Evolutionary conservation across 2,888 invertebrate genomes (phyloP).

Genomic region (Orthosia gracilis): DNA sequence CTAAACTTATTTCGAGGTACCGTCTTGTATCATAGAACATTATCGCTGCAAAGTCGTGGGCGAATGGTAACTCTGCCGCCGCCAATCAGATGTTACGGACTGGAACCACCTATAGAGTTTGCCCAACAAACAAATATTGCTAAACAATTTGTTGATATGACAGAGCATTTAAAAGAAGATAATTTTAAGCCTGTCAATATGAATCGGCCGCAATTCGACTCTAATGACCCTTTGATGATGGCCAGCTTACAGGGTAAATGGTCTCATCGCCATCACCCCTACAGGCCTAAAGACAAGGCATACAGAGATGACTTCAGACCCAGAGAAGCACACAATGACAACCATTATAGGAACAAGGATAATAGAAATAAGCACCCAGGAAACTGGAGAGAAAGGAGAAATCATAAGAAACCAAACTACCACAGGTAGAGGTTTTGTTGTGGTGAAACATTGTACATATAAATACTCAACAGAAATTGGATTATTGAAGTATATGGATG

Average conservation of each 20-base stretch:
- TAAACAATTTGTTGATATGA: constrained; percentile 85
- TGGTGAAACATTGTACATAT: neutral
- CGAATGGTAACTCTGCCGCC: constrained; percentile 79
- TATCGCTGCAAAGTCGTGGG: constrained; percentile 87
- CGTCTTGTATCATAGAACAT: constrained; percentile 91
- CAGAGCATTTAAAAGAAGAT: constrained; percentile 78
- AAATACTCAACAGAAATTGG: neutral
- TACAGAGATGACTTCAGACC: constrained; percentile 76
- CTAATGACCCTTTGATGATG: constrained; percentile 79
- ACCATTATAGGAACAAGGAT: constrained; percentile 66
- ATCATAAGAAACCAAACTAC: constrained; percentile 77
- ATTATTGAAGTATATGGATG: neutral
- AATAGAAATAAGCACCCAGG: constrained; percentile 71
- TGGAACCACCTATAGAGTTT: constrained; percentile 79
- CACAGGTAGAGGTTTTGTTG: constrained; percentile 66
- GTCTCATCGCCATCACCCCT: constrained; percentile 87
- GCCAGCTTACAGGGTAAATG: constrained; percentile 90
- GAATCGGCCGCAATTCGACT: constrained; percentile 71
- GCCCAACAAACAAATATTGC: constrained; percentile 73
- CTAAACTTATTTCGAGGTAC: constrained; percentile 94
- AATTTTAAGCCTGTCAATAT: constrained; percentile 69
- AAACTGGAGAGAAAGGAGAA: constrained; percentile 80
- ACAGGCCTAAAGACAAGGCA: constrained; percentile 77
- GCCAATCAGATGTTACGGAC: constrained; percentile 82
- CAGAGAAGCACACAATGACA: constrained; percentile 69